phyloP scores from a whole-genome alignment of 2,797 vertebrate species.

The Sphenopsis melanotis region DNA sequence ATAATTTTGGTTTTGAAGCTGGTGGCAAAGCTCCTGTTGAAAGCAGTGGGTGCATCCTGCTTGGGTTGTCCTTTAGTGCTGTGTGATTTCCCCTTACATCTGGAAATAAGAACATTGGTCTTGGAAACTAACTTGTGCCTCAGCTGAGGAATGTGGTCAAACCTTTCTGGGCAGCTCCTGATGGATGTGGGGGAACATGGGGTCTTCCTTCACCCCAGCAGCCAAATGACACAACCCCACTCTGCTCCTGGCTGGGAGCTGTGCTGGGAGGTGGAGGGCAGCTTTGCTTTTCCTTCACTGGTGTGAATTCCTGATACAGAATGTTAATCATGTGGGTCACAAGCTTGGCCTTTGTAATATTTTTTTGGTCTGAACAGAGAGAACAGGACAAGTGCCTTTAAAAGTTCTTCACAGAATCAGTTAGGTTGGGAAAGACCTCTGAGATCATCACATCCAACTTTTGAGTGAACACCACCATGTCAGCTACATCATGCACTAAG shows the following conservation, averaged over 20 bases:
- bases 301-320: background rate
- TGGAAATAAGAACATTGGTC: conserved; percentile 38
- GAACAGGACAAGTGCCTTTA: background rate
- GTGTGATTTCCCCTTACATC: background rate
- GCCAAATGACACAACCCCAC: background rate
- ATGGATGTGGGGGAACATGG: background rate
- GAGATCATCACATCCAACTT: background rate
- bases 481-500: background rate
- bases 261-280: background rate
- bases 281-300: background rate
- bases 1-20: background rate
- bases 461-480: background rate
- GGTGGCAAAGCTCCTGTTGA: background rate
- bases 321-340: rapidly evolving
- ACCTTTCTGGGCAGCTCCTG: background rate
- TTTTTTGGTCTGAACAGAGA: background rate
- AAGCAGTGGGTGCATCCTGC: background rate
- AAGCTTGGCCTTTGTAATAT: background rate
- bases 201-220: background rate
- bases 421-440: background rate
- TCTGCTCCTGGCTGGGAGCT: background rate
- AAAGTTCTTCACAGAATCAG: background rate
- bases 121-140: conserved; percentile 26
- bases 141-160: conserved; percentile 8
- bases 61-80: background rate